phyloP scores from a whole-genome alignment of 1,140 invertebrate species.

The Drosophila gunungcola region DNA sequence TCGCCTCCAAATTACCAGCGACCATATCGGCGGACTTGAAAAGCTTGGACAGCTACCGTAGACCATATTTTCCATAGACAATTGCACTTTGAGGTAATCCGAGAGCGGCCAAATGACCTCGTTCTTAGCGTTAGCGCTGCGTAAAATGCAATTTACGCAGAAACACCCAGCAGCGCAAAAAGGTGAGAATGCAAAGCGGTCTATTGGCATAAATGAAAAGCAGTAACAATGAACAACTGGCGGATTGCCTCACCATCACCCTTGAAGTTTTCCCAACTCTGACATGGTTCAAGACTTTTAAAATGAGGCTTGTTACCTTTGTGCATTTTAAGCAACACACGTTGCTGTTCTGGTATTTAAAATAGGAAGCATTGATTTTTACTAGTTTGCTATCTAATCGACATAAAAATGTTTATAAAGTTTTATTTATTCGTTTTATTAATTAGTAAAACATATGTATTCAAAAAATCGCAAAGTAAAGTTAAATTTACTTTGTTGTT shows the following conservation, averaged over 20 bases:
- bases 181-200: slow-evolving; percentile 50
- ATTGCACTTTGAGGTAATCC: slow-evolving; percentile 61
- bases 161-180: slow-evolving; percentile 22
- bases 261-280: slow-evolving; percentile 17
- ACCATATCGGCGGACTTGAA: slow-evolving; percentile 65
- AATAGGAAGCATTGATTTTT: too few species aligned
- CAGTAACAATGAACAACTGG: slow-evolving; percentile 22
- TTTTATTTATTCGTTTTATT: too few species aligned
- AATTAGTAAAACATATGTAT: too few species aligned
- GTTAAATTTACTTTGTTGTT: too few species aligned
- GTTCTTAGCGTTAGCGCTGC: slow-evolving; percentile 55
- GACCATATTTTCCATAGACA: slow-evolving; percentile 53
- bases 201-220: slow-evolving; percentile 26
- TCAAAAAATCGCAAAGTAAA: too few species aligned
- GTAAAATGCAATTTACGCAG: slow-evolving; percentile 71
- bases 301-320: neutral
- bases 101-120: slow-evolving; percentile 50
- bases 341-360: too few species aligned
- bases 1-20: slow-evolving; percentile 49
- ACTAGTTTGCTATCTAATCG: too few species aligned
- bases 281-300: slow-evolving; percentile 3
- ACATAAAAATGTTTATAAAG: too few species aligned
- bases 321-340: neutral
- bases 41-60: slow-evolving; percentile 47
- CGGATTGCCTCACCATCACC: slow-evolving; percentile 21